These are phyloP conservation scores for Syrphus vitripennis DNA, from an alignment of 2,888 invertebrate species.

Conservation along the genomic window DNA sequence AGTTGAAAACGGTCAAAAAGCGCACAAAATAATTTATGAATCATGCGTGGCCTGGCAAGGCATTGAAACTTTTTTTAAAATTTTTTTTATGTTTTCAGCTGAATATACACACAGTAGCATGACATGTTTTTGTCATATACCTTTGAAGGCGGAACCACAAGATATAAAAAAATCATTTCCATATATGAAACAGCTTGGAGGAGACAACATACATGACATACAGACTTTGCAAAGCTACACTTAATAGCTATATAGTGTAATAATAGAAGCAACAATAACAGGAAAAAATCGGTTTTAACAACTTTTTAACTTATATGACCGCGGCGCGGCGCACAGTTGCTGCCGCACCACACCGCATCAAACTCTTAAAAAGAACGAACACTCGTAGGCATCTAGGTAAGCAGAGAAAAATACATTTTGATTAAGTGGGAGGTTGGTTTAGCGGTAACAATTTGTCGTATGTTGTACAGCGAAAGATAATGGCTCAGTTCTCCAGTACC, in stretches of 20 bases:
- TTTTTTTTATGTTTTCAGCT: not conserved
- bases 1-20: constrained; percentile 42
- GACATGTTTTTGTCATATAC: constrained; percentile 25
- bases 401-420: constrained; percentile 20
- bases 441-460: constrained; percentile 66
- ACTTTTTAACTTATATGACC: constrained; percentile 43
- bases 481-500: constrained; percentile 18
- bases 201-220: not conserved
- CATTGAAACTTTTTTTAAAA: constrained; percentile 27
- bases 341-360: not conserved
- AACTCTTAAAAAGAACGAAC: constrained; percentile 4
- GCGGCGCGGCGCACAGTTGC: not conserved
- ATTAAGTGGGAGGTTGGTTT: constrained; percentile 64
- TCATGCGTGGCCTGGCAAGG: constrained; percentile 53
- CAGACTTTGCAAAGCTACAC: not conserved
- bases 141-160: constrained; percentile 60
- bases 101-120: constrained; percentile 45
- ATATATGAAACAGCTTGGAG: constrained; percentile 54
- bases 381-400: not conserved
- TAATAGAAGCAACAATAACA: constrained; percentile 44
- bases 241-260: not conserved
- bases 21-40: constrained; percentile 44
- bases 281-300: constrained; percentile 64
- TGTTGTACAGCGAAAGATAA: constrained; percentile 49
- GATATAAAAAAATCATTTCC: constrained; percentile 64